Evolutionary conservation across 2,113 vertebrate species (phyloP).

Genomic region (Sinocyclocheilus anshuiensis): DNA sequence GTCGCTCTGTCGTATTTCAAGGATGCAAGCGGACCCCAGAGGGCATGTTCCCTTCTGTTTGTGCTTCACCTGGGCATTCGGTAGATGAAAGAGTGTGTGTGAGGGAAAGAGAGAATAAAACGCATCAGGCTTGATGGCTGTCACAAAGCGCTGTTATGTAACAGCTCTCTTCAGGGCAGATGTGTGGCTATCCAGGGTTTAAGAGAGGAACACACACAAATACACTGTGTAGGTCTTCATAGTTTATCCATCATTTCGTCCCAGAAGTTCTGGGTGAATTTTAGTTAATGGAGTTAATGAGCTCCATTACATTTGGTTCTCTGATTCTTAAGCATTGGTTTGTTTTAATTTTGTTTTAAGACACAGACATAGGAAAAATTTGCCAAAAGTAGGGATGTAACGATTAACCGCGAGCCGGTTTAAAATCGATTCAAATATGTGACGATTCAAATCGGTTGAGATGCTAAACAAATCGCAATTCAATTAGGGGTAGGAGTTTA

Average conservation of each 20-base stretch:
- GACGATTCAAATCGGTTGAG: too few species aligned
- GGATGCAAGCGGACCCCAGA: slow-evolving; percentile 12
- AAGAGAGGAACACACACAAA: slow-evolving; percentile 10
- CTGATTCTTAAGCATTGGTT: not conserved
- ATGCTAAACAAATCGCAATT: too few species aligned
- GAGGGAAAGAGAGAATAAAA: not conserved
- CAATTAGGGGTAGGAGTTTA: too few species aligned
- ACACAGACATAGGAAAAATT: not conserved
- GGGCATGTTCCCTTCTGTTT: not conserved
- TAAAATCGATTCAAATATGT: too few species aligned
- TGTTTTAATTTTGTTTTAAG: not conserved
- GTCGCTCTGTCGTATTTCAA: not conserved
- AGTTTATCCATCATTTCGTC: not conserved
- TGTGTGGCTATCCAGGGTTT: slow-evolving; percentile 10
- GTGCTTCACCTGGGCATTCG: not conserved
- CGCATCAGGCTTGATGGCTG: slow-evolving; percentile 22
- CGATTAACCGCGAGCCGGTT: too few species aligned
- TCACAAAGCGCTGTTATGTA: slow-evolving; percentile 45
- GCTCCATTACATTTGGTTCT: not conserved
- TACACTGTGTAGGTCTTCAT: not conserved
- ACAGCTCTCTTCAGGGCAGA: slow-evolving; percentile 22
- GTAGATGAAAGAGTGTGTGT: not conserved
- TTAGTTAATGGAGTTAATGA: not conserved
- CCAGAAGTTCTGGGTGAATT: not conserved
- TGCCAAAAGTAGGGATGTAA: not conserved